Conservation (phyloP, 2,797 vertebrate species). For the Lagorchestes hirsutus region DNA sequence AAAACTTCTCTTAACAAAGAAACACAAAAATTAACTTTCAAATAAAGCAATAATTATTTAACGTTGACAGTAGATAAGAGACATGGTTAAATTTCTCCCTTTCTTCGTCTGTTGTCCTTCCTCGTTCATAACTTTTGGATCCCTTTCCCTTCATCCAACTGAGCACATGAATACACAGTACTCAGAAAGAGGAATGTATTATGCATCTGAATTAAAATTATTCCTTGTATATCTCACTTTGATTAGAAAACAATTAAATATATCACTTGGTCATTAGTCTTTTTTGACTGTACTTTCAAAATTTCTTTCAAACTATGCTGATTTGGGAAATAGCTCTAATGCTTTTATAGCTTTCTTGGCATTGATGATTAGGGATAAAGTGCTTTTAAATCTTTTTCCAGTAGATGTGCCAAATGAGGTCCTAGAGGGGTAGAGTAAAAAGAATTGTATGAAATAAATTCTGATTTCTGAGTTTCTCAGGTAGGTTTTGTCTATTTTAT, state of each 20-base stretch:
- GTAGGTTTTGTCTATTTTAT: not conserved
- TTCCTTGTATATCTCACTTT: not conserved
- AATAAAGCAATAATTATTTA: not conserved
- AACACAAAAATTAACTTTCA: not conserved
- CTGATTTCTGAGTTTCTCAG: not conserved
- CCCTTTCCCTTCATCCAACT: not conserved
- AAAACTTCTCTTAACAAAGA: not conserved
- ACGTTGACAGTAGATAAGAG: not conserved
- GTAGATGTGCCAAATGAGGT: no score
- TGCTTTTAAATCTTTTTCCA: not conserved
- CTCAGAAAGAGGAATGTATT: not conserved
- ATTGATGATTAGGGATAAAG: not conserved
- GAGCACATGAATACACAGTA: not conserved
- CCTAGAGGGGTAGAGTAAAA: not conserved
- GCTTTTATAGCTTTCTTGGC: not conserved
- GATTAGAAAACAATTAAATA: not conserved
- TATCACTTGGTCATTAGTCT: not conserved
- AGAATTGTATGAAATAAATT: not conserved
- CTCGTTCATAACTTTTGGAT: not conserved
- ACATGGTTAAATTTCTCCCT: not conserved
- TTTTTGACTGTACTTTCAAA: not conserved
- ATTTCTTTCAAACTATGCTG: not conserved
- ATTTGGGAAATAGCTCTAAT: not conserved
- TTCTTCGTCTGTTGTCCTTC: not conserved
- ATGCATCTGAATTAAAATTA: not conserved